Evolutionary conservation across 2,113 vertebrate genomes (phyloP).

Genomic region (Dipodomys stephensi): DNA sequence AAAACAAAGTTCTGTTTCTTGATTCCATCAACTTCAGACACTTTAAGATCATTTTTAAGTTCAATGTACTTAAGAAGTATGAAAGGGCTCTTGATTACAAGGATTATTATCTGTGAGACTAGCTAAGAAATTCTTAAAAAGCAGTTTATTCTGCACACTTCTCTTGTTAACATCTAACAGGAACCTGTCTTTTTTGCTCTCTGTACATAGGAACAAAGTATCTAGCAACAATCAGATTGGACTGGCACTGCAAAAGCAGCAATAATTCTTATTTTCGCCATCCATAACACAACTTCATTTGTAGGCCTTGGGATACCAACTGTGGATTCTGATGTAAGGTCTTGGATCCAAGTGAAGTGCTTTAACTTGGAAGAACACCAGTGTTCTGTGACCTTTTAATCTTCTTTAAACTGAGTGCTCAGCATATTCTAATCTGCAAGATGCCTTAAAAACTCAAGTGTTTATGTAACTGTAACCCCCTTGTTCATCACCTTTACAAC

Average conservation of each 20-base stretch:
- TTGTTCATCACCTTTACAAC: too few relatives aligned
- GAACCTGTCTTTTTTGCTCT: conserved; percentile 43
- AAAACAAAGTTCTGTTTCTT: conserved; percentile 65
- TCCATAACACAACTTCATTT: conserved; percentile 15
- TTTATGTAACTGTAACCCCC: neutral
- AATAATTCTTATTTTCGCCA: conserved; percentile 51
- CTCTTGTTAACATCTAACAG: conserved; percentile 62
- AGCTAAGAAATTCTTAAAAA: conserved; percentile 38
- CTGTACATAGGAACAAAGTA: conserved; percentile 44
- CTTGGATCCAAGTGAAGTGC: conserved; percentile 41
- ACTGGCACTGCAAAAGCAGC: neutral
- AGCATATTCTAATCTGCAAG: conserved; percentile 23
- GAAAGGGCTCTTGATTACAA: conserved; percentile 41
- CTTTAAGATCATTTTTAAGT: conserved; percentile 66
- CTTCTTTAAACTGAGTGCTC: neutral
- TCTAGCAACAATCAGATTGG: conserved; percentile 52
- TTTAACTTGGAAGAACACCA: conserved; percentile 63
- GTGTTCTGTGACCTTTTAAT: conserved; percentile 69
- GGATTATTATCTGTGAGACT: conserved; percentile 43
- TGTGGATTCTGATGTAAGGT: conserved; percentile 62
- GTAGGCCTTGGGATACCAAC: neutral
- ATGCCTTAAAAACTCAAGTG: neutral
- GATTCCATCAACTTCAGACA: conserved; percentile 45
- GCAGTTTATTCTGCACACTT: conserved; percentile 56
- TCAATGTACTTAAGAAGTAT: conserved; percentile 39